Evolutionary conservation across 1,140 invertebrate genomes (phyloP).

Genomic region (Pygmarrhopalites habei): DNA sequence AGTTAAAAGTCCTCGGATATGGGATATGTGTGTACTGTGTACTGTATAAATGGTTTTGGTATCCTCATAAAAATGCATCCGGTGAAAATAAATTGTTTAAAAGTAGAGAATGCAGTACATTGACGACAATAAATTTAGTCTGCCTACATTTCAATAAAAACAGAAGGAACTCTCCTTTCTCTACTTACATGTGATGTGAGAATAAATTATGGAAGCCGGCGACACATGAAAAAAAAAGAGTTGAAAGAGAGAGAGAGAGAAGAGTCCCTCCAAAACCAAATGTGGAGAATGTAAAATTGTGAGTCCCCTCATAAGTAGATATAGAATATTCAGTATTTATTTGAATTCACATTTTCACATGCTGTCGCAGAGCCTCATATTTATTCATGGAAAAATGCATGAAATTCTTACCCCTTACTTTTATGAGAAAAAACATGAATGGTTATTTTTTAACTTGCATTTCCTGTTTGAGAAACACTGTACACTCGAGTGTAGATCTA

Average conservation of each 20-base stretch:
- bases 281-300: background rate
- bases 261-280: too few relatives aligned
- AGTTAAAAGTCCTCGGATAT: too few relatives aligned
- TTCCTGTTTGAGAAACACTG: conserved; percentile 31
- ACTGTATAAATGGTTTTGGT: too few relatives aligned
- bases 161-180: background rate
- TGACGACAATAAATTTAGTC: conserved; percentile 9
- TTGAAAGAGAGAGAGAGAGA: too few relatives aligned
- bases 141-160: conserved; percentile 7
- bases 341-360: conserved; percentile 8
- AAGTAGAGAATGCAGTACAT: conserved; percentile 4
- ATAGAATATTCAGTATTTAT: conserved; percentile 9
- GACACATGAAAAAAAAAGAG: too few relatives aligned
- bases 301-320: background rate
- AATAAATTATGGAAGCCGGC: too few relatives aligned
- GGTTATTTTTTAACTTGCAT: conserved; percentile 31
- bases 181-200: too few relatives aligned
- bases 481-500: too few relatives aligned
- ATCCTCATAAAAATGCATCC: conserved; percentile 10
- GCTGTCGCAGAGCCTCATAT: conserved; percentile 17
- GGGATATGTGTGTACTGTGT: too few relatives aligned
- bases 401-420: conserved; percentile 22
- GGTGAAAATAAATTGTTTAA: conserved; percentile 10
- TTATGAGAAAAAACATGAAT: conserved; percentile 35
- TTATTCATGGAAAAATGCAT: conserved; percentile 32